A percentile compares a stretch with the other conserved stretches of the same genome.
Conservation (phyloP, 2,888 invertebrate species). For the Pollenia labialis region DNA sequence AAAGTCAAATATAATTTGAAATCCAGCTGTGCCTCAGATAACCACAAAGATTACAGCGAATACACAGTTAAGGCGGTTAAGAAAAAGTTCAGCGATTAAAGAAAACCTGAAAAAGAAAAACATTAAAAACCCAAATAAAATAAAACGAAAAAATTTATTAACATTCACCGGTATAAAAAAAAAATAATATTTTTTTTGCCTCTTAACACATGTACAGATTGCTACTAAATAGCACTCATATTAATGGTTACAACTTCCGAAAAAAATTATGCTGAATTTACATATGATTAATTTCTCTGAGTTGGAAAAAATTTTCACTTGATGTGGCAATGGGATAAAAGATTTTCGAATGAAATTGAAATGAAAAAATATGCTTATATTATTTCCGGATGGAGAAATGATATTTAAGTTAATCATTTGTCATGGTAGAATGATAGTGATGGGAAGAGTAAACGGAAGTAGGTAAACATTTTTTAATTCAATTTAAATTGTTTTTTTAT, state of each 20-base stretch:
- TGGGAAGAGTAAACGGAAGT: neutral
- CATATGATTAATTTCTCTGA: neutral
- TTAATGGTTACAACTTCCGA: conserved; percentile 47
- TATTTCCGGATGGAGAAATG: neutral
- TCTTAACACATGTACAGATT: neutral
- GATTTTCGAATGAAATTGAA: conserved; percentile 25
- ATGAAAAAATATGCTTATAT: neutral
- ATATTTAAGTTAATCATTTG: neutral
- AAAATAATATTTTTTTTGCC: neutral
- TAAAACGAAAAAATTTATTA: conserved; percentile 25
- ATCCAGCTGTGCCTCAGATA: conserved; percentile 67
- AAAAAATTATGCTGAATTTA: conserved; percentile 4
- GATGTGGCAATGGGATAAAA: conserved; percentile 4
- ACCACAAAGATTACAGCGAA: conserved; percentile 42
- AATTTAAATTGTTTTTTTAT: too few relatives aligned
- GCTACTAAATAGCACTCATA: neutral
- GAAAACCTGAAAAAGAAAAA: neutral
- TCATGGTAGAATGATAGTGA: neutral
- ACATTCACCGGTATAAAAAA: conserved; percentile 17
- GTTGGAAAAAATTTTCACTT: conserved; percentile 24
- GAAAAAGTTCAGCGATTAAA: conserved; percentile 20
- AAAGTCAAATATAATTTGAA: conserved; percentile 53
- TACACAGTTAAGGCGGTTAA: neutral
- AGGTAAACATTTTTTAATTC: too few relatives aligned
- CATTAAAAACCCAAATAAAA: neutral